Percentiles rank a stretch among this genome's conserved stretches.
Conservation (phyloP, 2,888 invertebrate species). For the Drosophila quinaria region DNA sequence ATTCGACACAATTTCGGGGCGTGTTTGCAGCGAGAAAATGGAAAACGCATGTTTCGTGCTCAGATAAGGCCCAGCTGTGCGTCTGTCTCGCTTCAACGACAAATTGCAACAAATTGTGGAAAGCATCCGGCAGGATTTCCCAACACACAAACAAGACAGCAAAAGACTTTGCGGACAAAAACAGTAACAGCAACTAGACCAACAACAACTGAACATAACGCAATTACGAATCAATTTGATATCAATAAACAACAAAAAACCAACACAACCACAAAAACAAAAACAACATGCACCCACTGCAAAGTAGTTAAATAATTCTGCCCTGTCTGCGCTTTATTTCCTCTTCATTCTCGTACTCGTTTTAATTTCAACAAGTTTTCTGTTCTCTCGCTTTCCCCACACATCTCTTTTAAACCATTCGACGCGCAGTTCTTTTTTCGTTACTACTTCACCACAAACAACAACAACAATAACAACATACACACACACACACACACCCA, state of each 20-base stretch:
- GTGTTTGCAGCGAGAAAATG: constrained; percentile 75
- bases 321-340: constrained; percentile 83
- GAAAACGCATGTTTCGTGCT: constrained; percentile 76
- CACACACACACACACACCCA: constrained; percentile 32
- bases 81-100: constrained; percentile 53
- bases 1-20: constrained; percentile 56
- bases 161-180: constrained; percentile 31
- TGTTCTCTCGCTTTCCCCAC: constrained; percentile 68
- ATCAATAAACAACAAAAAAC: constrained; percentile 24
- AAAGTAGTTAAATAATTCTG: constrained; percentile 82
- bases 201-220: constrained; percentile 20
- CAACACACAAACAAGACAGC: constrained; percentile 30
- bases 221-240: constrained; percentile 23
- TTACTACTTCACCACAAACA: constrained; percentile 68
- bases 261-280: constrained; percentile 37
- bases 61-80: constrained; percentile 77
- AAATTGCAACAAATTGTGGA: constrained; percentile 61
- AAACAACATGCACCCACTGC: constrained; percentile 77
- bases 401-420: constrained; percentile 53
- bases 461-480: constrained; percentile 32
- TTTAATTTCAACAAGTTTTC: constrained; percentile 81
- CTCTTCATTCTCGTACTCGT: constrained; percentile 64
- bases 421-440: constrained; percentile 79
- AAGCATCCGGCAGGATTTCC: constrained; percentile 43
- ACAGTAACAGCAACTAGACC: constrained; percentile 37